Evolutionary conservation across 2,113 vertebrate species (phyloP).

Genomic region (Myodes glareolus): DNA sequence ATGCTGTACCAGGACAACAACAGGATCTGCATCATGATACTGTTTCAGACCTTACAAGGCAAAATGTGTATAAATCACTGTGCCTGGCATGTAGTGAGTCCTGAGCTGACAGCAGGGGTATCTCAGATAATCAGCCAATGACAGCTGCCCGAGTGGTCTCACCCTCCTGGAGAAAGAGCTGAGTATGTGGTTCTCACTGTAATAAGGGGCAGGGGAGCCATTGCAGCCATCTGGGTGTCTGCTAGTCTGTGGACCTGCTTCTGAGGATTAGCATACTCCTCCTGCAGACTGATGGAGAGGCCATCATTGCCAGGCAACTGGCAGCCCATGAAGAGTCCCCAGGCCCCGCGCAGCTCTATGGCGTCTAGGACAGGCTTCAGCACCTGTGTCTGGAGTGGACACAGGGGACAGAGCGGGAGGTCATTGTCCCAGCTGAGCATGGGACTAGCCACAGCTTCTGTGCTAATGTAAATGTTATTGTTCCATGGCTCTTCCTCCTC

Average conservation of each 20-base stretch:
- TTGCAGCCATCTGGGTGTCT: not conserved
- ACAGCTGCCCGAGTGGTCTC: not conserved
- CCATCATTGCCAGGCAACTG: not conserved
- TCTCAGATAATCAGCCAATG: not conserved
- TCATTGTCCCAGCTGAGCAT: rapidly evolving
- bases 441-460: not conserved
- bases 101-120: not conserved
- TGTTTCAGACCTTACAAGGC: not conserved
- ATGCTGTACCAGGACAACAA: not conserved
- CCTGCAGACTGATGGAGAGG: not conserved
- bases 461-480: not conserved
- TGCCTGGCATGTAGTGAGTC: not conserved
- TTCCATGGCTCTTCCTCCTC: rapidly evolving
- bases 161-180: not conserved
- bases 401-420: not conserved
- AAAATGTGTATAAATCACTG: not conserved
- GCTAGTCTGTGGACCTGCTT: not conserved
- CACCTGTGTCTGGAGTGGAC: too few relatives aligned
- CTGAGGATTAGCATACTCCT: not conserved
- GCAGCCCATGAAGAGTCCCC: not conserved
- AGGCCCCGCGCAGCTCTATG: rapidly evolving
- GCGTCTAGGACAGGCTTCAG: not conserved
- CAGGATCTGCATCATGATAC: not conserved
- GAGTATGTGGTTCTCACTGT: not conserved
- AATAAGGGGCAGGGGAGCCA: not conserved